These are phyloP conservation scores for Lophochroa leadbeateri DNA, from an alignment of 2,113 vertebrate genomes.

Conservation along the genomic window DNA sequence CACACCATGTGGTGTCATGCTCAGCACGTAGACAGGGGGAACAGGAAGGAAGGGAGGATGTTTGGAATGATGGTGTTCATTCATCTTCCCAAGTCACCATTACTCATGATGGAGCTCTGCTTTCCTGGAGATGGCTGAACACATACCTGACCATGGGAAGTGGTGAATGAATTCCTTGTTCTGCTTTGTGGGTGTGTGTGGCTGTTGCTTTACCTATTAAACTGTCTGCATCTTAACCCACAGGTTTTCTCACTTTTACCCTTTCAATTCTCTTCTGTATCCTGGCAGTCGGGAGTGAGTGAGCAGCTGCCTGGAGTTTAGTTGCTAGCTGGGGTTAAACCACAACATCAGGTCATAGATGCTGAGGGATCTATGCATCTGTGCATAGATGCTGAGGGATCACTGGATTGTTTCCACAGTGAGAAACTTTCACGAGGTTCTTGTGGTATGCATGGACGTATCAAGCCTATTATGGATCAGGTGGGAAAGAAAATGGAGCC, in stretches of 20 bases:
- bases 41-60: background rate
- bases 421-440: background rate
- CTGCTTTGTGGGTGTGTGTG: rapidly evolving
- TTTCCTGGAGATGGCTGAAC: background rate
- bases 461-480: background rate
- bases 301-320: background rate
- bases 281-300: background rate
- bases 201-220: background rate
- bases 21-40: background rate
- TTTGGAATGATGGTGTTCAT: background rate
- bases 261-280: background rate
- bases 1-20: rapidly evolving
- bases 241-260: background rate
- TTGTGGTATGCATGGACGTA: background rate
- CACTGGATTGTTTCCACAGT: background rate
- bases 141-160: background rate
- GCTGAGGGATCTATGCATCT: background rate
- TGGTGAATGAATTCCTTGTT: background rate
- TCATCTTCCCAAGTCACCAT: background rate
- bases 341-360: background rate
- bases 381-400: background rate
- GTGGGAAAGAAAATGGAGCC: background rate
- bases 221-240: background rate
- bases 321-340: background rate
- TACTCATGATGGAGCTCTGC: rapidly evolving